phyloP scores from a whole-genome alignment of 2,797 vertebrate species.

The Stomatorhinus walkeri region DNA sequence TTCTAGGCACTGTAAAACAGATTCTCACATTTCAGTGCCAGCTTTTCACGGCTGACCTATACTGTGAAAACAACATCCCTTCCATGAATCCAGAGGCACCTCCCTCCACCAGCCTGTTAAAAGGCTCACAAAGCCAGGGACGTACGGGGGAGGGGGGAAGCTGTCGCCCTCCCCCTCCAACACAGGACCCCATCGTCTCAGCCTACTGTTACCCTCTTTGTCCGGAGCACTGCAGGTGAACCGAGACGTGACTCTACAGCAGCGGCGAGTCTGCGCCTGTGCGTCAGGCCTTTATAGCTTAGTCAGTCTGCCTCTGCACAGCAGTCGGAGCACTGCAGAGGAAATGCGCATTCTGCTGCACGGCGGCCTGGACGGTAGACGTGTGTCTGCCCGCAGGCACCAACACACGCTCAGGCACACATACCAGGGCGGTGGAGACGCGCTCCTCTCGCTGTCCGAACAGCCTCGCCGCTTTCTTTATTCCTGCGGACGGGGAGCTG shows the following conservation, averaged over 20 bases:
- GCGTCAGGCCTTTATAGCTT: not conserved
- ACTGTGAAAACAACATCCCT: not conserved
- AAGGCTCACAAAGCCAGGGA: not conserved
- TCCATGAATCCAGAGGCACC: not conserved
- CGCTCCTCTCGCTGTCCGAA: not conserved
- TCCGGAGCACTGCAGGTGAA: not conserved
- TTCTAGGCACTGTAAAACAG: not conserved
- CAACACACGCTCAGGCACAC: not conserved
- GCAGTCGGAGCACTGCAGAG: conserved; percentile 10
- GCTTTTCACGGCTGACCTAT: not conserved
- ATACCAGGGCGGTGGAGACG: not conserved
- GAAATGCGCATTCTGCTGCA: conserved; percentile 16
- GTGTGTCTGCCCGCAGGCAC: not conserved
- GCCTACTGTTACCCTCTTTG: not conserved
- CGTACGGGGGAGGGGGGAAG: not conserved
- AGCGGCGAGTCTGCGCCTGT: not conserved
- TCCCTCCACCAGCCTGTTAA: not conserved
- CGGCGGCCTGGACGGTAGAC: not conserved
- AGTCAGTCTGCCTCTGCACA: not conserved
- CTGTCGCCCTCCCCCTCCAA: not conserved
- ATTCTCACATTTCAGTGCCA: not conserved
- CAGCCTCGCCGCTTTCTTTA: conserved; percentile 8
- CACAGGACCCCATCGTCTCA: not conserved
- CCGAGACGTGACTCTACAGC: not conserved
- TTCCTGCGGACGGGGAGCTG: conserved; percentile 24